Evolutionary conservation across 2,888 invertebrate species (phyloP).

Genomic region (Cabera pusaria): DNA sequence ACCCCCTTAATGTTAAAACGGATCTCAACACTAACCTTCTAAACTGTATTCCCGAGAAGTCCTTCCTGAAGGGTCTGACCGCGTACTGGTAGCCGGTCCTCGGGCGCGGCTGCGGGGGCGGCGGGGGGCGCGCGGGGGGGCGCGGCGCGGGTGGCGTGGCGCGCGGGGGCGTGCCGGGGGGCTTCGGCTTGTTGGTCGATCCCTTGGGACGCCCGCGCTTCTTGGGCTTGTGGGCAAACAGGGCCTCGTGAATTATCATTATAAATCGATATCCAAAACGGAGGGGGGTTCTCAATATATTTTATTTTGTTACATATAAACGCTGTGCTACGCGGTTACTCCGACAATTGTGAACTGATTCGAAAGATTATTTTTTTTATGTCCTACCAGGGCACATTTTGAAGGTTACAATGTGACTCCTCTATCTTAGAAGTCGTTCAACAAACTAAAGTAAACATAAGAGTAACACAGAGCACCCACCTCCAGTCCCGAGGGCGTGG

Average conservation of each 20-base stretch:
- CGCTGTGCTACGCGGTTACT: too few relatives aligned
- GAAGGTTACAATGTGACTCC: too few relatives aligned
- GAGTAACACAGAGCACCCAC: constrained; percentile 36
- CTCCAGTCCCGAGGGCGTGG: constrained; percentile 56
- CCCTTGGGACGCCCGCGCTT: constrained; percentile 79
- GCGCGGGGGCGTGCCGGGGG: constrained; percentile 38
- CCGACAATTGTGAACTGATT: too few relatives aligned
- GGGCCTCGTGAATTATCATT: too few relatives aligned
- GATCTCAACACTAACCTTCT: too few relatives aligned
- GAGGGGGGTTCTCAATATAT: too few relatives aligned
- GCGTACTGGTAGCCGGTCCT: constrained; percentile 72
- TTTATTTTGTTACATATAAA: too few relatives aligned
- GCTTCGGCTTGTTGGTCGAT: constrained; percentile 77
- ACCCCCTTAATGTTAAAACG: too few relatives aligned
- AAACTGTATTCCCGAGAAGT: constrained; percentile 80
- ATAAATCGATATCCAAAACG: too few relatives aligned
- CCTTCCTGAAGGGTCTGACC: constrained; percentile 72
- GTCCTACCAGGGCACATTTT: too few relatives aligned
- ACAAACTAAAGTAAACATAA: constrained; percentile 1
- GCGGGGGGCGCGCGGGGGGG: constrained; percentile 33
- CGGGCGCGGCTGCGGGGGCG: constrained; percentile 54
- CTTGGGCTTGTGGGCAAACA: constrained; percentile 57
- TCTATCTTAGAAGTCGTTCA: too few relatives aligned
- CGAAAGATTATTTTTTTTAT: too few relatives aligned
- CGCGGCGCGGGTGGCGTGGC: constrained; percentile 37